Conservation (phyloP, 1,140 invertebrate genomes). For the Pomacea maculata region DNA sequence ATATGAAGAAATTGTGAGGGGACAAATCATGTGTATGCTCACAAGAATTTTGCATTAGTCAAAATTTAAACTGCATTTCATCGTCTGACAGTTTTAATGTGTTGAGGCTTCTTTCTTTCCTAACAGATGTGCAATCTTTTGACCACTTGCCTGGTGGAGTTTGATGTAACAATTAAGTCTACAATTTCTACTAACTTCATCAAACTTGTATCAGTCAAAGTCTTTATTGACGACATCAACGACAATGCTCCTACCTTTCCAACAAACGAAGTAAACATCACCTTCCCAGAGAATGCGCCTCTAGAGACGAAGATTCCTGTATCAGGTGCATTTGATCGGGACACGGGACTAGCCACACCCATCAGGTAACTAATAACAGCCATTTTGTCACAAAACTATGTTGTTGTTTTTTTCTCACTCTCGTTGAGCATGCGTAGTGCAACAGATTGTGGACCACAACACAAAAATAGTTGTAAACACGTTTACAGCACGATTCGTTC, state of each 20-base stretch:
- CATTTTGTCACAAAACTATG: slow-evolving; percentile 36
- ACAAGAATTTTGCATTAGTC: neutral
- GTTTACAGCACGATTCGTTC: neutral
- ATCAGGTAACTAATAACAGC: slow-evolving; percentile 36
- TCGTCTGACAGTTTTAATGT: no score
- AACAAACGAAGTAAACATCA: slow-evolving; percentile 33
- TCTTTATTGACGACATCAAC: slow-evolving; percentile 78
- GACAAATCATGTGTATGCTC: neutral
- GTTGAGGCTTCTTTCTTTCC: neutral
- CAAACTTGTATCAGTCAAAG: slow-evolving; percentile 45
- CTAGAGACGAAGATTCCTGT: slow-evolving; percentile 76
- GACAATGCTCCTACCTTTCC: slow-evolving; percentile 90
- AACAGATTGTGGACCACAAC: no score
- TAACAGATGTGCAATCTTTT: slow-evolving; percentile 38
- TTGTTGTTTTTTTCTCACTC: no score
- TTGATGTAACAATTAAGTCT: slow-evolving; percentile 48
- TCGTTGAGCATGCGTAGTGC: no score
- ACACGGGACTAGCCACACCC: slow-evolving; percentile 70
- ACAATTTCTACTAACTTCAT: slow-evolving; percentile 17
- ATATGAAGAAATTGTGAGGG: neutral
- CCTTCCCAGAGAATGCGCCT: slow-evolving; percentile 64
- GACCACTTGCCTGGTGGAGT: slow-evolving; percentile 37
- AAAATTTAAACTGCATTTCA: neutral
- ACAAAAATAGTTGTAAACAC: no score
- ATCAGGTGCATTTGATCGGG: slow-evolving; percentile 50